Percentiles rank a stretch among this genome's conserved stretches.
phyloP scores from a whole-genome alignment of 2,113 vertebrate genomes.

The Prietella phreatophila region DNA sequence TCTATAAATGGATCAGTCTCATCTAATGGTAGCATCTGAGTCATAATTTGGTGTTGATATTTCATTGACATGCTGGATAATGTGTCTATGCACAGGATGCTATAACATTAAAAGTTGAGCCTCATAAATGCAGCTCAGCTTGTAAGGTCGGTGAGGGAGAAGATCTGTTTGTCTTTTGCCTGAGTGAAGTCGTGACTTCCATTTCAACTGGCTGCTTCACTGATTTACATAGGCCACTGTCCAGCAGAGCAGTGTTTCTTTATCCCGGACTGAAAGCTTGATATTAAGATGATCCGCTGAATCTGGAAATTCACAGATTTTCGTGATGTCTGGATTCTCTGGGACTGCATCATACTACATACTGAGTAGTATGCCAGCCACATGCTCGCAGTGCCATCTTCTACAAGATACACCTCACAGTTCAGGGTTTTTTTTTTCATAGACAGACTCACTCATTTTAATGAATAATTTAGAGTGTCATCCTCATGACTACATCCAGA shows the following conservation, averaged over 20 bases:
- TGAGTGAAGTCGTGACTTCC: conserved; percentile 29
- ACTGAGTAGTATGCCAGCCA: background rate
- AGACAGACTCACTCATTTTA: conserved; percentile 51
- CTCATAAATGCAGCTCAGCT: conserved; percentile 1
- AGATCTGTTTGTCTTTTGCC: conserved; percentile 6
- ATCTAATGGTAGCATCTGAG: background rate
- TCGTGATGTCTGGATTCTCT: background rate
- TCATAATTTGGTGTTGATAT: conserved; percentile 14
- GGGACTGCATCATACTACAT: conserved; percentile 8
- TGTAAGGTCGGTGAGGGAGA: conserved; percentile 3
- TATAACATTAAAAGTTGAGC: background rate
- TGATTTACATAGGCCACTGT: background rate
- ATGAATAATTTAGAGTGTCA: conserved; percentile 72
- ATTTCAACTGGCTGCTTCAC: background rate
- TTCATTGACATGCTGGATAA: conserved; percentile 5
- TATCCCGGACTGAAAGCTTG: background rate
- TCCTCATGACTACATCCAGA: conserved; percentile 54
- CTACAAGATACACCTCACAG: conserved; percentile 26
- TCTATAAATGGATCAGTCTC: background rate
- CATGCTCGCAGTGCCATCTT: conserved; percentile 30
- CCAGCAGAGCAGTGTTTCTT: background rate
- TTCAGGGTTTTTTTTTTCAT: conserved; percentile 51
- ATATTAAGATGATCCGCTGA: background rate
- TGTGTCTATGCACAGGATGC: background rate
- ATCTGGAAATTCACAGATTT: background rate